These are phyloP conservation scores for Oscheius sp. DNA, from an alignment of 1,140 invertebrate genomes.

Conservation along the genomic window DNA sequence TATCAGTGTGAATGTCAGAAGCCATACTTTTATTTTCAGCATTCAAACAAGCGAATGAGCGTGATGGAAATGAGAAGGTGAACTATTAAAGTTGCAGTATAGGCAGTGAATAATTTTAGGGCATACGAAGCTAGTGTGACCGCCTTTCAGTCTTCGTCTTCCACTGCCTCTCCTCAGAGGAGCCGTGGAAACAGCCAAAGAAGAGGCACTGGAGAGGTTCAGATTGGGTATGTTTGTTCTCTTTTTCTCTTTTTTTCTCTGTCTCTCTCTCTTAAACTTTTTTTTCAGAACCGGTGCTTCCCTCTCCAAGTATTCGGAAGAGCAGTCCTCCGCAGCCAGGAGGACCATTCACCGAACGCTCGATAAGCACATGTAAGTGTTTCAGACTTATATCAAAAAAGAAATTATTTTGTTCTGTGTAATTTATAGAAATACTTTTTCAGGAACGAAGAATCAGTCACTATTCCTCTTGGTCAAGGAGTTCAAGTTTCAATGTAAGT, in stretches of 20 bases:
- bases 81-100: neutral
- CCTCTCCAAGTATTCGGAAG: neutral
- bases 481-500: neutral
- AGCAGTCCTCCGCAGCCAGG: neutral
- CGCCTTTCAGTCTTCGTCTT: neutral
- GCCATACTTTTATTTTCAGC: too few relatives aligned
- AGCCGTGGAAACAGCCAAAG: neutral
- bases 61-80: neutral
- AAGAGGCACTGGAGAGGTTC: conserved; percentile 1
- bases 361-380: neutral
- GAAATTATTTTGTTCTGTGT: neutral
- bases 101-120: neutral
- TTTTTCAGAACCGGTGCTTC: neutral
- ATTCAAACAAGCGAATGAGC: neutral
- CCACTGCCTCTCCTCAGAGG: neutral
- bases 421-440: neutral
- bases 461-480: neutral
- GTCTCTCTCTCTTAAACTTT: neutral
- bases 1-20: too few relatives aligned
- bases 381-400: too few relatives aligned
- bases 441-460: neutral
- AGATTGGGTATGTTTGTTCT: neutral
- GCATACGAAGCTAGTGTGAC: neutral
- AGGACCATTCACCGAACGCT: neutral
- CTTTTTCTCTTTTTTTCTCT: neutral